These are phyloP conservation scores for Trachemys scripta DNA, from an alignment of 2,113 vertebrate species.

Conservation along the genomic window DNA sequence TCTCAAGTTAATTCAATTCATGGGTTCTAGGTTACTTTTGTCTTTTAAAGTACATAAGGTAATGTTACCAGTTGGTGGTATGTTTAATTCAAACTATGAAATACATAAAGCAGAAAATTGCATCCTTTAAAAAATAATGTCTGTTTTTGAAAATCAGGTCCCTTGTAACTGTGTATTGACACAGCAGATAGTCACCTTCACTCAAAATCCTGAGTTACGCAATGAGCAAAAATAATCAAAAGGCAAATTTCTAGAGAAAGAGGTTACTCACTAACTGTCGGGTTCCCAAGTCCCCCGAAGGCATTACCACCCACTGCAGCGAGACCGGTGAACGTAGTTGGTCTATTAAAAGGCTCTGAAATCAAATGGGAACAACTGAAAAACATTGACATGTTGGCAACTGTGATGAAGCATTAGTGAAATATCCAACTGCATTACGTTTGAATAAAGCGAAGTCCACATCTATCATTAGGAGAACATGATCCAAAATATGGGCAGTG, in stretches of 20 bases:
- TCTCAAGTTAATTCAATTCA: constrained; percentile 13
- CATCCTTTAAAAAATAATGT: neutral
- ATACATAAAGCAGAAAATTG: neutral
- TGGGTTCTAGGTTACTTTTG: neutral
- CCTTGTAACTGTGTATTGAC: neutral
- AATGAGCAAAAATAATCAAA: neutral
- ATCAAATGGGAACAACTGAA: constrained; percentile 45
- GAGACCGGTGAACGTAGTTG: constrained; percentile 91
- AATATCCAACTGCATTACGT: accelerated
- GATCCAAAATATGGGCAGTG: neutral
- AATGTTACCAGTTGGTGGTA: constrained; percentile 38
- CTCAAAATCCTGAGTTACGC: neutral
- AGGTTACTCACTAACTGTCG: constrained; percentile 94
- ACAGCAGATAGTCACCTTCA: neutral
- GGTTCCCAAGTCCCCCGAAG: constrained; percentile 97
- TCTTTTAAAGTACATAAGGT: neutral
- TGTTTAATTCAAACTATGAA: neutral
- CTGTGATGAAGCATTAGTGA: accelerated
- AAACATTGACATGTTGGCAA: neutral
- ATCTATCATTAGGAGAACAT: neutral
- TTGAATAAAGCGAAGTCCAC: neutral
- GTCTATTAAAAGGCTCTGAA: constrained; percentile 93
- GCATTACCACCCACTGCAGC: constrained; percentile 93
- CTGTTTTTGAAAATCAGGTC: neutral
- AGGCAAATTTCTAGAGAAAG: constrained; percentile 19